These are phyloP conservation scores for Pimephales promelas DNA, from an alignment of 2,113 vertebrate species.

Conservation along the genomic window DNA sequence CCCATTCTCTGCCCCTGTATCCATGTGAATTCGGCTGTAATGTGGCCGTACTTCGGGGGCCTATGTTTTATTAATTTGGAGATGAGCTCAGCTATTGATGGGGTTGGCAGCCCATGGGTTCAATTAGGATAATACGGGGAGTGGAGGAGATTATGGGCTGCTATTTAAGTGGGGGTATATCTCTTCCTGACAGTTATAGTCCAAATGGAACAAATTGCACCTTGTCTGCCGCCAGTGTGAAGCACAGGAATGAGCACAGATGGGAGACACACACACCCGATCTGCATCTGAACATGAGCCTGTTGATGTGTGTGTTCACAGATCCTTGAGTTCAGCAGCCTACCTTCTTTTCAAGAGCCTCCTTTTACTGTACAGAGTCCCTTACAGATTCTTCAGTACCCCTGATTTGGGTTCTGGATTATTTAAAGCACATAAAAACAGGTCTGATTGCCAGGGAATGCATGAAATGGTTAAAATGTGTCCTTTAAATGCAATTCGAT, in stretches of 20 bases:
- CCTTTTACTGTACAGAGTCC: neutral
- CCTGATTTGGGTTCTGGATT: neutral
- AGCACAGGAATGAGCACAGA: constrained; percentile 61
- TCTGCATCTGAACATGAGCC: neutral
- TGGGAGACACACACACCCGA: neutral
- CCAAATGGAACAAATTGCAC: constrained; percentile 77
- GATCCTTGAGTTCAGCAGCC: neutral
- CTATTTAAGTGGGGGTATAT: constrained; percentile 76
- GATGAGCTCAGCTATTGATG: constrained; percentile 80
- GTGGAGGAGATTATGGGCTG: constrained; percentile 76
- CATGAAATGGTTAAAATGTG: too few species aligned
- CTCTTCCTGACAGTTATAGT: constrained; percentile 81
- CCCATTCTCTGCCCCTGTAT: constrained; percentile 63
- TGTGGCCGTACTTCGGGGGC: constrained; percentile 67
- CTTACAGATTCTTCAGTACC: neutral
- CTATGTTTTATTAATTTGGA: constrained; percentile 81
- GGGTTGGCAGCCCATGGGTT: constrained; percentile 74
- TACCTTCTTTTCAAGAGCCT: neutral
- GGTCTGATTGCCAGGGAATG: too few species aligned
- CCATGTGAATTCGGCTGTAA: constrained; percentile 79
- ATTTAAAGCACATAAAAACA: too few species aligned
- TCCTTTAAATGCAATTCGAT: too few species aligned
- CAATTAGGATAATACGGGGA: constrained; percentile 80
- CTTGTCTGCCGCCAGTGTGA: constrained; percentile 59
- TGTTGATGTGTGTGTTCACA: constrained; percentile 5